Conservation (phyloP, 53 echinoderm and acorn worm species). For the Antedon mediterranea region DNA sequence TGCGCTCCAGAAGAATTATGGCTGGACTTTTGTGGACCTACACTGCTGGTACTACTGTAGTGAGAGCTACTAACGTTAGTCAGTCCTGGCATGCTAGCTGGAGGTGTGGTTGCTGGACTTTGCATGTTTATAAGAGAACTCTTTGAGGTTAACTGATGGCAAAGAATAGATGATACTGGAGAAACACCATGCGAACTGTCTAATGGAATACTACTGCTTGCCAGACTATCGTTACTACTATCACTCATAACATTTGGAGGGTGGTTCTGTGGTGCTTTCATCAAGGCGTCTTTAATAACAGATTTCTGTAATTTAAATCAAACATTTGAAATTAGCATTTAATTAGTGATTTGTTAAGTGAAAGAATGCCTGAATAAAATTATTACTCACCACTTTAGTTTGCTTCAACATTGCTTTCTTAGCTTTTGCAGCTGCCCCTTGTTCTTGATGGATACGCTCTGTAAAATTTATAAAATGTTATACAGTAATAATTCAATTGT, state of each 20-base stretch:
- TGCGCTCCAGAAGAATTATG: not conserved
- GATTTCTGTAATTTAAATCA: not conserved
- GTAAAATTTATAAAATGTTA: not conserved
- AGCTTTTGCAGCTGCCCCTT: conserved; percentile 47
- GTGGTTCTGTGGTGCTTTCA: conserved; percentile 5
- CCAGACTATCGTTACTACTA: conserved; percentile 45
- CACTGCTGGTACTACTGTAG: not conserved
- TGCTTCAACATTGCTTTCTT: conserved; percentile 51
- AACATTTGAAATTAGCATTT: too few relatives aligned
- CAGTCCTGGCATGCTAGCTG: not conserved
- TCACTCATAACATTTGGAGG: conserved; percentile 54
- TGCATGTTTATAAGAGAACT: conserved; percentile 11
- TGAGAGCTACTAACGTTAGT: not conserved
- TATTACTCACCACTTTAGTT: conserved; percentile 36
- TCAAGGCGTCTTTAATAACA: not conserved
- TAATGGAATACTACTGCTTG: conserved; percentile 16
- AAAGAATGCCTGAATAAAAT: too few relatives aligned
- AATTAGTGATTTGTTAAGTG: too few relatives aligned
- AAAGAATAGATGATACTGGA: conserved; percentile 30
- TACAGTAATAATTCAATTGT: too few relatives aligned
- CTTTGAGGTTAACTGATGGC: conserved; percentile 30
- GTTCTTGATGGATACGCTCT: conserved; percentile 78
- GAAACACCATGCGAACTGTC: conserved; percentile 27
- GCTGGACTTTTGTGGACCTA: not conserved
- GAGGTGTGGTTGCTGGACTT: not conserved